Base-by-base conservation (phyloP, 1,140 invertebrate species). In the Diorhabda elongata region DNA sequence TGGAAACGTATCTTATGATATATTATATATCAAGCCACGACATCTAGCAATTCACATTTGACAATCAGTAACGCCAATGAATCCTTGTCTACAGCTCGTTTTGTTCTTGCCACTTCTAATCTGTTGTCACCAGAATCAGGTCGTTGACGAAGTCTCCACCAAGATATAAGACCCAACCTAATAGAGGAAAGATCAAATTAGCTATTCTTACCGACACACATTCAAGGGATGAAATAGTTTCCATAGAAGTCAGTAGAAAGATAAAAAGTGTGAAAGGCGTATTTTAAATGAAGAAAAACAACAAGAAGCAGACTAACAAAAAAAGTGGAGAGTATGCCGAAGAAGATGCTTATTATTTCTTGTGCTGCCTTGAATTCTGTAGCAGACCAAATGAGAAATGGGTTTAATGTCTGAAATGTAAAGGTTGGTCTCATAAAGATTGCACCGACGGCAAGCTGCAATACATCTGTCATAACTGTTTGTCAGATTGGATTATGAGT, bases 1-100 rank as follows among this genome's bases (percentile, higher is more conserved):
- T 26, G 26, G 26, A 26, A 26, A 26, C 26, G 26, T 26, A 26
- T 1, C 26, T 26, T 26, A 26, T 26, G 26, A 26, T 26, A 26
- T 26, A 26, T 26, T 26, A 42, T 52, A 66, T 47, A 58, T 66
- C 52, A 66, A 41, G 58, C 4, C 42, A 66, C 43, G 57, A 9
- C 64, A 66, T 66, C 64, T 58, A n/a, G 7, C 43, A 26, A 41
- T 41, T n/a, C 7, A 9, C 42, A n/a, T 7, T 26, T 41, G 26
- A 7, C 42, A 7, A 42, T 7, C 41, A 62, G 9, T 52, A 52
- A 52, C 9, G 47, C 47, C 47, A 52, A 9, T 52, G 47, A 52
- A 52, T 9, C 9, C 9, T 5, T 52, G 5, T 26, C 7, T 60
- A 60, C 59, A 60, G 59, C 59, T 41, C 59, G 9, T 60, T 8